Percentiles rank a stretch among this genome's conserved stretches.
Evolutionary conservation across 1,140 invertebrate species (phyloP).

Genomic region (Drosophila sechellia): DNA sequence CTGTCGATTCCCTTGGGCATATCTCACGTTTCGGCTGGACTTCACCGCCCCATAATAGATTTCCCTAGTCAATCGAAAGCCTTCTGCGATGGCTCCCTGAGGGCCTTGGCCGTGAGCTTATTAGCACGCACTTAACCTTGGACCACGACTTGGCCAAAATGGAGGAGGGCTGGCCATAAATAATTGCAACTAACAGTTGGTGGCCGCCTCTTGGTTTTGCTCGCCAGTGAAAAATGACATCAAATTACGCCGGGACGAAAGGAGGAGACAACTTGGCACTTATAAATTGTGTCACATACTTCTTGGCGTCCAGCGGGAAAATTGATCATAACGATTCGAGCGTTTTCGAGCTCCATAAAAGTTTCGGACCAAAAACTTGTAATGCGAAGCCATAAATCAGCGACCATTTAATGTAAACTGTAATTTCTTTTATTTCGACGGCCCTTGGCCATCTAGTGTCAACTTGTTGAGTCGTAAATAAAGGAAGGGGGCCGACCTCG

Average conservation of each 20-base stretch:
- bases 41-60: conserved; percentile 22
- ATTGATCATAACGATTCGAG: conserved; percentile 54
- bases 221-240: conserved; percentile 66
- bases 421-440: conserved; percentile 26
- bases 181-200: conserved; percentile 73
- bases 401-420: conserved; percentile 52
- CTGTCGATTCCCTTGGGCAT: neutral
- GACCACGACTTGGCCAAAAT: conserved; percentile 32
- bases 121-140: conserved; percentile 75
- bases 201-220: conserved; percentile 21
- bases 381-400: conserved; percentile 71
- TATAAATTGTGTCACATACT: conserved; percentile 79
- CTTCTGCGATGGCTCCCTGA: conserved; percentile 44
- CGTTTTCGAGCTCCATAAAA: conserved; percentile 30
- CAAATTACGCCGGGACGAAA: conserved; percentile 60
- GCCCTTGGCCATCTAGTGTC: conserved; percentile 61
- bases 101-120: conserved; percentile 61
- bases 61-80: conserved; percentile 54
- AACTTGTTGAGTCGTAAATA: conserved; percentile 80
- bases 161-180: conserved; percentile 61
- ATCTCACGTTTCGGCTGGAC: conserved; percentile 11
- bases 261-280: conserved; percentile 65
- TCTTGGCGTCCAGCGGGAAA: conserved; percentile 55
- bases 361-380: conserved; percentile 63
- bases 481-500: conserved; percentile 21